These are phyloP conservation scores for Agapostemon virescens DNA, from an alignment of 2,888 invertebrate species.

Conservation along the genomic window DNA sequence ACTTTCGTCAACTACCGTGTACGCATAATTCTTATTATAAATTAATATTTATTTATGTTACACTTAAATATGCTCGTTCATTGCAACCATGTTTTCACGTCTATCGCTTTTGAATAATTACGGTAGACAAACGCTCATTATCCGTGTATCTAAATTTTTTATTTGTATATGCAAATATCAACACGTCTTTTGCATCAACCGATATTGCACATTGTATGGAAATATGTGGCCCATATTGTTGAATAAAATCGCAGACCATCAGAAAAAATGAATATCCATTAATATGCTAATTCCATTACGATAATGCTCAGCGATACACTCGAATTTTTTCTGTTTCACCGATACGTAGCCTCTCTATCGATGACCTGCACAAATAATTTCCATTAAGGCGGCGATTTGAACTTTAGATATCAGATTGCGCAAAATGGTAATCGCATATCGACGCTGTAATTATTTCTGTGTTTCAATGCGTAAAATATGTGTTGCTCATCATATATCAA, in stretches of 20 bases:
- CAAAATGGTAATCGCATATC: conserved; percentile 46
- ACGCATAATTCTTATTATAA: too few species aligned
- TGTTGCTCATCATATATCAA: conserved; percentile 55
- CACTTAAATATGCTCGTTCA: too few species aligned
- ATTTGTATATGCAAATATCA: conserved; percentile 14
- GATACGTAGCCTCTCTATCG: conserved; percentile 35
- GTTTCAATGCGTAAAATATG: conserved; percentile 45
- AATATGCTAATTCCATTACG: conserved; percentile 48
- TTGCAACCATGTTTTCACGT: too few species aligned
- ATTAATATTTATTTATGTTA: too few species aligned
- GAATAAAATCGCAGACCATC: conserved; percentile 10
- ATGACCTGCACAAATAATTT: conserved; percentile 34
- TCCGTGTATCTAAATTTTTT: background rate
- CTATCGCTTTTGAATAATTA: too few species aligned
- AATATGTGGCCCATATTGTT: conserved; percentile 19
- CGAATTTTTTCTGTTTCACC: conserved; percentile 32
- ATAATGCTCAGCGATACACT: conserved; percentile 23
- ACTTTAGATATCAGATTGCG: conserved; percentile 58
- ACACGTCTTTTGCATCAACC: background rate
- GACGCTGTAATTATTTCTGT: conserved; percentile 55
- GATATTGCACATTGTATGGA: conserved; percentile 32
- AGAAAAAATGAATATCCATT: conserved; percentile 38
- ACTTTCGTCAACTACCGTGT: too few species aligned
- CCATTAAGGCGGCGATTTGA: conserved; percentile 50
- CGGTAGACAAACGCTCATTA: background rate